Evolutionary conservation across 2,113 vertebrate genomes (phyloP), one percentile per base, ranked within the genome.

Genomic region (Ophthalmotilapia sp.): DNA sequence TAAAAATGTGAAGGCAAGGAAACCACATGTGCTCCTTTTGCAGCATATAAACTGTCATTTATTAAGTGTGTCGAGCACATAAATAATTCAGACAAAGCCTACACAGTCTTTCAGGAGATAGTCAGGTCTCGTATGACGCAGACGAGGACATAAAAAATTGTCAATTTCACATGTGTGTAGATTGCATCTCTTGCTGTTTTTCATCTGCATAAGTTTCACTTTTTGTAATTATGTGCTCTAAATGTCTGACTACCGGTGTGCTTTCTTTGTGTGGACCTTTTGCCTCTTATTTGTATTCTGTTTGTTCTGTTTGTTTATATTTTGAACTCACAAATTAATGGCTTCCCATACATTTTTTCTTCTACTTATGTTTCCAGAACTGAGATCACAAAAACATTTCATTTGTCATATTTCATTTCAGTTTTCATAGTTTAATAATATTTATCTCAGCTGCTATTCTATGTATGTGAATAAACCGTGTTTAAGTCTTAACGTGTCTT

Each of bases 401-500:
- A 4, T 26, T 42, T 45, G 12, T 23, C 21, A 2, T 23, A 42
- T 42, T 42, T 42, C 17, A 70, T 70, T 14, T 21, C 5, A 42
- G 17, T 68, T 68, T 23, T 70, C 5, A 70, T 26, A 23, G 65
- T 42, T 42, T 70, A 8, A 70, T 15, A 23, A 23, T 23, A 21
- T 68, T 40, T 40, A 21, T 68, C 36, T 68, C 38, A 26, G 8
- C n/a, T 15, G 7, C 65, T 40, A 23, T 23, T 14, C 38, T 23
- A 14, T 23, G 12, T 23, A 3, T 42, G 11, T 40, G 65, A 4
- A 70, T 70, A 0, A 23, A 70, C 12, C 0, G 1, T 15, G 13
- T 23, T 70, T 14, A 70, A 45, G 38, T 42, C 38, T 15, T 45
- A 0, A 45, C n/a, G 0, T 9, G n/a, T 45, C 21, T 73, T 73